phyloP scores from a whole-genome alignment of 2,888 invertebrate species.

The Spodoptera exigua region DNA sequence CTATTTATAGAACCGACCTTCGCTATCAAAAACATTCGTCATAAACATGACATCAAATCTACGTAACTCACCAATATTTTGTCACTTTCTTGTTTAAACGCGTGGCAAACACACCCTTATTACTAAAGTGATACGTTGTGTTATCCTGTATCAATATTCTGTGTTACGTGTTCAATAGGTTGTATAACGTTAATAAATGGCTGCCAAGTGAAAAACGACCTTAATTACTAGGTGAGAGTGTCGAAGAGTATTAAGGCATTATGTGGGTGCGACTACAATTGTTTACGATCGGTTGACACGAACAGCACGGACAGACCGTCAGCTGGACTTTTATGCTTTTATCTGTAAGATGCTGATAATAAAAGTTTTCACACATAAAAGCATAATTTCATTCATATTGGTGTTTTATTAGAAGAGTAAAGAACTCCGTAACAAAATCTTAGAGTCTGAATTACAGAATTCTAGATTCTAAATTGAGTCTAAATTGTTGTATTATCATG shows the following conservation, averaged over 20 bases:
- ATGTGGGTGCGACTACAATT: constrained; percentile 58
- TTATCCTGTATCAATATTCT: constrained; percentile 2
- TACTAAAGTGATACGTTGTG: fast-evolving
- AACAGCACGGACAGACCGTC: constrained; percentile 56
- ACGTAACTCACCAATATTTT: neutral
- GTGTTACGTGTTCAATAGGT: constrained; percentile 1
- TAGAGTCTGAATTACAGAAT: too few relatives aligned
- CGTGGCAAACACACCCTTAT: neutral
- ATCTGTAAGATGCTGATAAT: neutral
- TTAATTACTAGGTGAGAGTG: constrained; percentile 61
- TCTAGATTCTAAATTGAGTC: too few relatives aligned
- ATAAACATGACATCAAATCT: constrained; percentile 22
- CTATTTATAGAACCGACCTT: constrained; percentile 46
- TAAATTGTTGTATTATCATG: too few relatives aligned
- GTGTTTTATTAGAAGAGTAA: neutral
- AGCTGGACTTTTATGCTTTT: constrained; percentile 23
- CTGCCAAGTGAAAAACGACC: constrained; percentile 55
- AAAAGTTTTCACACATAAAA: too few relatives aligned
- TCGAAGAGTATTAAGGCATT: constrained; percentile 55
- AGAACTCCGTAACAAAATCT: too few relatives aligned
- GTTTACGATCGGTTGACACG: constrained; percentile 63
- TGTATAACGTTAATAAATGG: constrained; percentile 19
- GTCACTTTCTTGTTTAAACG: neutral
- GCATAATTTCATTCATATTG: too few relatives aligned
- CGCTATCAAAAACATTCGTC: constrained; percentile 44